phyloP scores from a whole-genome alignment of 2,797 vertebrate genomes.

The Anomalospiza imberbis region DNA sequence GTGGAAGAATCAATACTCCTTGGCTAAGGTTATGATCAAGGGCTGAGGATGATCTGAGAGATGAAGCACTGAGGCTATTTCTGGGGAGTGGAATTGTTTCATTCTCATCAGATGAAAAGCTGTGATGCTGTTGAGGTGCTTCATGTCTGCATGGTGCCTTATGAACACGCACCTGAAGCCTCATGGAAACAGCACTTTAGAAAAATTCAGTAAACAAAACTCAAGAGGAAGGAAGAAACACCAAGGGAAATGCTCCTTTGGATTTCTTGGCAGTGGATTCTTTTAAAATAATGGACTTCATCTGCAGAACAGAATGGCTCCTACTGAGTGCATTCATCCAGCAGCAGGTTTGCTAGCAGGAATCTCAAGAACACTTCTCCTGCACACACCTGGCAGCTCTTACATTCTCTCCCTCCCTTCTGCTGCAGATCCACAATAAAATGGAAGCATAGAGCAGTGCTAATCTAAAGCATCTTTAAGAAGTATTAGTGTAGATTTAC shows the following conservation, averaged over 20 bases:
- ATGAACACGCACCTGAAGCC: fast-evolving
- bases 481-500: neutral
- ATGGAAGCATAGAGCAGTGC: neutral
- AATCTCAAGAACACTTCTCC: neutral
- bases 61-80: neutral
- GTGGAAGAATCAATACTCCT: neutral
- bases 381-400: neutral
- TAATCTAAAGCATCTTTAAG: neutral
- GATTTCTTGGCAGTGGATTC: slow-evolving; percentile 7
- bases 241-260: neutral
- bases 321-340: neutral
- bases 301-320: slow-evolving; percentile 13
- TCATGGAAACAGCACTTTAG: neutral
- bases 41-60: neutral
- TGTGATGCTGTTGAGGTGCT: neutral
- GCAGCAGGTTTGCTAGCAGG: neutral
- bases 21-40: neutral
- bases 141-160: neutral
- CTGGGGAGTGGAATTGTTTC: neutral
- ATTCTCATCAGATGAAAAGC: neutral
- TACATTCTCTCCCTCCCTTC: neutral
- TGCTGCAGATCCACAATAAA: neutral
- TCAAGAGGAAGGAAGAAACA: neutral
- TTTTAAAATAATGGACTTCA: slow-evolving; percentile 37
- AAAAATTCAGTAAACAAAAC: slow-evolving; percentile 8